A percentile compares a stretch with the other conserved stretches of the same genome.
These are phyloP conservation scores for Propithecus perrieri DNA, from an alignment of 2,797 vertebrate genomes.

Conservation along the genomic window DNA sequence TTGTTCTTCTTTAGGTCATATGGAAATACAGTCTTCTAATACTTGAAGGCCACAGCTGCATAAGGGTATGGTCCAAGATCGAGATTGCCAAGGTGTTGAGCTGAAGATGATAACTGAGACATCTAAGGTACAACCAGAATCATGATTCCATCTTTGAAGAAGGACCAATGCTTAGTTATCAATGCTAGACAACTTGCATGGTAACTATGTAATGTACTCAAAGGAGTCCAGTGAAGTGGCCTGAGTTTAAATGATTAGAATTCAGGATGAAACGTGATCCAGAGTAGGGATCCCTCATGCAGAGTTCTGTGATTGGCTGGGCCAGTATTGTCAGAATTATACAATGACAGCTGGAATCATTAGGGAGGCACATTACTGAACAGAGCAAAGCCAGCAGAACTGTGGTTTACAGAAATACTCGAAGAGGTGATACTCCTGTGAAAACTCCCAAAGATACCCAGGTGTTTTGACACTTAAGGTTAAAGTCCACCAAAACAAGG, in stretches of 20 bases:
- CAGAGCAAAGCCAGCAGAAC: slow-evolving; percentile 43
- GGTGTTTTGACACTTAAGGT: slow-evolving; percentile 63
- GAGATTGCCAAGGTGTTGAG: background rate
- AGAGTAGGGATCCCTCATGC: background rate
- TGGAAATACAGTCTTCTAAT: background rate
- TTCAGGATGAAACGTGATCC: slow-evolving; percentile 17
- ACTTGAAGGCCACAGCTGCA: background rate
- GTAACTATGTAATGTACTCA: background rate
- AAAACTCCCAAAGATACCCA: slow-evolving; percentile 58
- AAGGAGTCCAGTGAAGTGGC: background rate
- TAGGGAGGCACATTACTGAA: slow-evolving; percentile 45
- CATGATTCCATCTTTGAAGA: background rate
- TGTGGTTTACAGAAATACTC: slow-evolving; percentile 38
- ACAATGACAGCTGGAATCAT: slow-evolving; percentile 43
- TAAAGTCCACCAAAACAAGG: slow-evolving; percentile 64
- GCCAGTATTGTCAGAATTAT: slow-evolving; percentile 9
- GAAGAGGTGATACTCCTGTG: slow-evolving; percentile 70
- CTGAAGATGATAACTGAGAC: slow-evolving; percentile 11
- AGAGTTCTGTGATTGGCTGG: background rate
- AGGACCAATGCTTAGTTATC: background rate
- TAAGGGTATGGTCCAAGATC: background rate
- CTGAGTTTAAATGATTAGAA: slow-evolving; percentile 23
- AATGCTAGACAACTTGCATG: background rate
- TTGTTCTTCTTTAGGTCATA: slow-evolving; percentile 45
- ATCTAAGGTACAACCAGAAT: background rate